Evolutionary conservation across 2,113 vertebrate genomes (phyloP).

Genomic region (Dasypus novemcinctus): DNA sequence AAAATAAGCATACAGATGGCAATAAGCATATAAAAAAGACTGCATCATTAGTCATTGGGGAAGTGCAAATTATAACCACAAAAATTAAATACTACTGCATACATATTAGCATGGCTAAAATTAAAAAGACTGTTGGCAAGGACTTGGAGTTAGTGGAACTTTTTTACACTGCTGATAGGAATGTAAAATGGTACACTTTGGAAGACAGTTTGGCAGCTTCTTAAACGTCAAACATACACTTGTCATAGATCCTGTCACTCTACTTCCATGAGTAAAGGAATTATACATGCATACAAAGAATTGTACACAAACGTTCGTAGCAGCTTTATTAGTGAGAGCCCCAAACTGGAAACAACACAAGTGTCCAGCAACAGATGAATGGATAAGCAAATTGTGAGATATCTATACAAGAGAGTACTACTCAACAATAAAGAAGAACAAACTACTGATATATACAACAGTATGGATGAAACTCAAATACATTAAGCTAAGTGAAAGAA

Average conservation of each 20-base stretch:
- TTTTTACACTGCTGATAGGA: too few relatives aligned
- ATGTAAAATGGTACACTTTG: too few relatives aligned
- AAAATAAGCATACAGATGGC: background rate
- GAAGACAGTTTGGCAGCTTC: too few relatives aligned
- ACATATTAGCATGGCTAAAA: background rate
- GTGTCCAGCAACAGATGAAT: background rate
- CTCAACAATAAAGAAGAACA: background rate
- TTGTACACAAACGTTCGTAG: background rate
- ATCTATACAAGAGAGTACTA: background rate
- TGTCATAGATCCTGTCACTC: background rate
- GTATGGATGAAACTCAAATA: background rate
- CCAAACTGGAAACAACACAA: background rate
- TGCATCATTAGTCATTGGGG: background rate
- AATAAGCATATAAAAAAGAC: background rate
- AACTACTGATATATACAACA: background rate
- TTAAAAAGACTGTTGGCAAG: too few relatives aligned
- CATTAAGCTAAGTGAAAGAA: constrained; percentile 24
- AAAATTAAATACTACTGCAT: background rate
- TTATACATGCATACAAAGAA: background rate
- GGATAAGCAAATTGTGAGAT: background rate
- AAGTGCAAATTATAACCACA: background rate
- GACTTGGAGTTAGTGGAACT: too few relatives aligned
- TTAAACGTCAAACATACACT: too few relatives aligned
- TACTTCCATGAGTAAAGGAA: background rate
- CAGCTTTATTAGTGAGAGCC: background rate